Base-by-base conservation (phyloP, 2,113 vertebrate genomes). In the Bubo blakistoni region DNA sequence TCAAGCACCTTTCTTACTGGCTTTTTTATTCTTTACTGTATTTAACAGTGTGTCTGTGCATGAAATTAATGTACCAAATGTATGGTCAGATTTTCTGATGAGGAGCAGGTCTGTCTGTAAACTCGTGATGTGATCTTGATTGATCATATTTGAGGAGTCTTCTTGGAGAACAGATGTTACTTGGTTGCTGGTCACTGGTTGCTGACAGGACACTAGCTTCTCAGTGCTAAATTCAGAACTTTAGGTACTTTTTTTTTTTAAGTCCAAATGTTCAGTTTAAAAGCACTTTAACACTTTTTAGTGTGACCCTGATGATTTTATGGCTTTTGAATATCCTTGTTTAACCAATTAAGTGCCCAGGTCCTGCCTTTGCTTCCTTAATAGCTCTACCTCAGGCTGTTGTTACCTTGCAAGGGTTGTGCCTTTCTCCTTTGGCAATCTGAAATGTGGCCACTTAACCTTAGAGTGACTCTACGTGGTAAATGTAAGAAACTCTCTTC, bases 301-400 rank as follows among this genome's bases (percentile, higher is more conserved):
- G 36, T 20, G 34, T 76, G 44, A 29, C 65, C 16, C 15, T 40
- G 73, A 49, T 63, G 47, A 30, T 79, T 79, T 86, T 22, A 71
- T 61, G 77, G 14, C 34, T 76, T 88, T 57, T 44, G 11, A 65
- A 36, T 69, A 7, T 46, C 87, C 26, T 47, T 25, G 3, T 47
- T 46, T 59, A 77, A 61, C 13, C 76, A 69, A n/a, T 15, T 22
- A 36, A 91, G 72, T 85, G 84, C 69, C 81, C 13, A 15, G 17
- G 11, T 85, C 44, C 32, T 94, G 52, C 66, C 90, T 74, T 83
- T 76, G 14, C 73, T 77, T 63, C 82, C 61, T 44, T 54, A 4
- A 1, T 21, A 52, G n/a, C 73, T 86, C 92, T 93, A 76, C 88
- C 96, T 97, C 96, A 76, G 73, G 49, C 65, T 88, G 67, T 36